Percentiles rank a stretch among this genome's conserved stretches.
These are phyloP conservation scores for Drosophila infuscata DNA, from an alignment of 2,888 invertebrate species.

Conservation along the genomic window DNA sequence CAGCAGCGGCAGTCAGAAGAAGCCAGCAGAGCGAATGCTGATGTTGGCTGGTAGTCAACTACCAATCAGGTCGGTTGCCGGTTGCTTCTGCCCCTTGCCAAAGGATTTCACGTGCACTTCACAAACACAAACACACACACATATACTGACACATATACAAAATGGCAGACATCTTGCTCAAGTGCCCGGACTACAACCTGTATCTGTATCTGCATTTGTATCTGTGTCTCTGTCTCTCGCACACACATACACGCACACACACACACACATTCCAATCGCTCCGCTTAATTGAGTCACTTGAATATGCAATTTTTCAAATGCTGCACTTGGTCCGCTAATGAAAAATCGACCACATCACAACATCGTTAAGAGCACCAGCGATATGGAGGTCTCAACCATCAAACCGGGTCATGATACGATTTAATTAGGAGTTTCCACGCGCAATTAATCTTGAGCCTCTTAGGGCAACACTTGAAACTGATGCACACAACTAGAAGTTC, in stretches of 20 bases:
- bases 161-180: conserved; percentile 78
- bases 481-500: conserved; percentile 12
- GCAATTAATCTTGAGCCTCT: conserved; percentile 81
- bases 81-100: conserved; percentile 68
- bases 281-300: conserved; percentile 79
- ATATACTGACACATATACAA: conserved; percentile 43
- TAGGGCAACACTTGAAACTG: conserved; percentile 44
- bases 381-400: conserved; percentile 1
- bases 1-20: conserved; percentile 32
- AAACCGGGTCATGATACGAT: conserved; percentile 72
- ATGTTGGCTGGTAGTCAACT: conserved; percentile 68
- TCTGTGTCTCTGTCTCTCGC: conserved; percentile 21
- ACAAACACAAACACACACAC: conserved; percentile 37
- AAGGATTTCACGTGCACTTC: conserved; percentile 78
- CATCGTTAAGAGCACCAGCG: conserved; percentile 66
- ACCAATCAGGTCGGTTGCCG: conserved; percentile 82
- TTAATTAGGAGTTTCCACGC: conserved; percentile 83
- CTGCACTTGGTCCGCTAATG: conserved; percentile 56
- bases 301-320: conserved; percentile 78
- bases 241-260: conserved; percentile 17
- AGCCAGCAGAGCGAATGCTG: conserved; percentile 61
- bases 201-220: conserved; percentile 43
- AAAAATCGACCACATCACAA: conserved; percentile 70
- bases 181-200: conserved; percentile 70
- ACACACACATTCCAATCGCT: conserved; percentile 10